Evolutionary conservation across 1,140 invertebrate species (phyloP).

Genomic region (Cardiocondyla obscurior): DNA sequence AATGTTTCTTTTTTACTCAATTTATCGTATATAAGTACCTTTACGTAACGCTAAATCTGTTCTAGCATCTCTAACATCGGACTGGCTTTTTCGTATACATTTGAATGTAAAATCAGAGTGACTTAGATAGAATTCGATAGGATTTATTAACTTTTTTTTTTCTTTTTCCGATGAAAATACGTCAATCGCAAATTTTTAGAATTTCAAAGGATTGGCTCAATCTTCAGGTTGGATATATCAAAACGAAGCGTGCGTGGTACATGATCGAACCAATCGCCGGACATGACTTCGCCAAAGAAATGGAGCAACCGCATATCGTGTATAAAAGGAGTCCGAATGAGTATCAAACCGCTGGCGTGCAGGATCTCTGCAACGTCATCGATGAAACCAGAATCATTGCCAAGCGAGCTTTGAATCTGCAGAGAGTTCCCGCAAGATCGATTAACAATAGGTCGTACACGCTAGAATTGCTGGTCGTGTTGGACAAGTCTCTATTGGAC

Average conservation of each 20-base stretch:
- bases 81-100: not conserved
- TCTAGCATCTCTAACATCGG: not conserved
- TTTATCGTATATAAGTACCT: not conserved
- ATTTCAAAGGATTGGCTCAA: conserved; percentile 28
- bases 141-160: not conserved
- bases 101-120: not conserved
- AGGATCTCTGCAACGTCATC: conserved; percentile 62
- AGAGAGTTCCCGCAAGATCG: conserved; percentile 26
- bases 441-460: conserved; percentile 70
- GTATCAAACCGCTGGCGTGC: conserved; percentile 28
- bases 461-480: conserved; percentile 86
- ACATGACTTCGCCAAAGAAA: conserved; percentile 68
- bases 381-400: conserved; percentile 64
- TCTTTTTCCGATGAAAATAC: not conserved
- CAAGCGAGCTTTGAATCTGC: conserved; percentile 57
- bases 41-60: not conserved
- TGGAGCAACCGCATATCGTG: conserved; percentile 74
- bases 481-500: conserved; percentile 86
- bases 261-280: conserved; percentile 85
- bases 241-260: conserved; percentile 80
- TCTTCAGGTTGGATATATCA: conserved; percentile 84
- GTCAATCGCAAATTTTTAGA: not conserved
- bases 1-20: not conserved
- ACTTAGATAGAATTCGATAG: not conserved
- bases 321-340: conserved; percentile 60